Evolutionary conservation across 2,888 invertebrate species (phyloP), one percentile per base, ranked within the genome.

Genomic region (Tetheella fluctuosa): DNA sequence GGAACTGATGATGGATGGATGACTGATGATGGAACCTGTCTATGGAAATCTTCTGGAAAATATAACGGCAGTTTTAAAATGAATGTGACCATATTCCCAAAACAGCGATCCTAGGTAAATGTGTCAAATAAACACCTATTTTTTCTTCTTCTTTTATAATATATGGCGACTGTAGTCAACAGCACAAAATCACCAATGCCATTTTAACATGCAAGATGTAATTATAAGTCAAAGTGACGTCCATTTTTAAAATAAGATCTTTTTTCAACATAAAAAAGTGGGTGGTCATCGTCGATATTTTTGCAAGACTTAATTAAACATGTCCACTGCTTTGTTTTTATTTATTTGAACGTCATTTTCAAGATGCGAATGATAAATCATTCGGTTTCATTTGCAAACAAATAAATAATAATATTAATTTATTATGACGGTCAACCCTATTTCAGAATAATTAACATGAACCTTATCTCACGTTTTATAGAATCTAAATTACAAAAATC

Each of bases 231-330:
- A 53, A 5, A 53, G 15, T 52, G 53, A 25, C 64, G 57, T 37
- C 62, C 63, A 63, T 62, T 63, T 58, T 64, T 64, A 64, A 70
- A 65, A 72, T 73, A 39, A 63, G 69, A 20, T 17, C 42, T 59
- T 70, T 73, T 73, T 70, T 67, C 6, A 17, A n/a, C 8, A 54
- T n/a, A 42, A 60, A 59, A n/a, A 65, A 58, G 64, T 55, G 58
- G 62, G 59, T 62, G 72, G 70, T 55, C 71, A 70, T 59, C 61
- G 66, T 39, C 42, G 20, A 48, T 39, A 39, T 48, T n/a, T 15
- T 42, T n/a, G 52, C 42, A 59, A 37, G 57, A 59, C 60, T 58
- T 62, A 62, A 69, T 69, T 69, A 69, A 67, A 61, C 62, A 52
- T 56, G 12, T 30, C 17, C 42, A 57, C 34, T 39, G 57, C 56